phyloP scores from a whole-genome alignment of 2,797 vertebrate genomes.

The Hippocampus kuda region DNA sequence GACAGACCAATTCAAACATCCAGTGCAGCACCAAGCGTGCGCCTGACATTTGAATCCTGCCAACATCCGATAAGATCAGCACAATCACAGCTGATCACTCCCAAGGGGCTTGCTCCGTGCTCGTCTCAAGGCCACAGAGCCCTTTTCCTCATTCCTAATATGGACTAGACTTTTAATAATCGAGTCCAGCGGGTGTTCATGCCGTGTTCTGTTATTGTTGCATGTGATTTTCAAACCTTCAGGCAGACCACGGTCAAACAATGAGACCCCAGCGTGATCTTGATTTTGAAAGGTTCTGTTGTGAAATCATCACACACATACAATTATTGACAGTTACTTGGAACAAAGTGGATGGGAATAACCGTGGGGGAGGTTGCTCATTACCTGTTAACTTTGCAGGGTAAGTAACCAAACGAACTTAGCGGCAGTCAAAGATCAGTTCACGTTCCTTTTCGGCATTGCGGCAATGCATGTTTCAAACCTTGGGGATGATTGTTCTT shows the following conservation, averaged over 20 bases:
- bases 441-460: background rate
- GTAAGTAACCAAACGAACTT: background rate
- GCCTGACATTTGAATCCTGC: conserved; percentile 64
- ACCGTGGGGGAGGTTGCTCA: background rate
- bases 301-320: background rate
- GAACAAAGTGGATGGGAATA: background rate
- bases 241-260: background rate
- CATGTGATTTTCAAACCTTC: background rate
- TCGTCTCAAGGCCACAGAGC: background rate
- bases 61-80: conserved; percentile 63
- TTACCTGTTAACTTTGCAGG: background rate
- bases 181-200: background rate
- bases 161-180: background rate
- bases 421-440: background rate
- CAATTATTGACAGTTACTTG: background rate
- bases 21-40: conserved; percentile 50
- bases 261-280: background rate
- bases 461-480: background rate
- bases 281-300: background rate
- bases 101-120: conserved; percentile 17
- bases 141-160: background rate
- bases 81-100: conserved; percentile 58
- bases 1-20: conserved; percentile 55
- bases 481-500: background rate
- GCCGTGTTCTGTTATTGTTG: background rate